Conservation (phyloP, 2,888 invertebrate species). For the Digitonthophagus gazella region DNA sequence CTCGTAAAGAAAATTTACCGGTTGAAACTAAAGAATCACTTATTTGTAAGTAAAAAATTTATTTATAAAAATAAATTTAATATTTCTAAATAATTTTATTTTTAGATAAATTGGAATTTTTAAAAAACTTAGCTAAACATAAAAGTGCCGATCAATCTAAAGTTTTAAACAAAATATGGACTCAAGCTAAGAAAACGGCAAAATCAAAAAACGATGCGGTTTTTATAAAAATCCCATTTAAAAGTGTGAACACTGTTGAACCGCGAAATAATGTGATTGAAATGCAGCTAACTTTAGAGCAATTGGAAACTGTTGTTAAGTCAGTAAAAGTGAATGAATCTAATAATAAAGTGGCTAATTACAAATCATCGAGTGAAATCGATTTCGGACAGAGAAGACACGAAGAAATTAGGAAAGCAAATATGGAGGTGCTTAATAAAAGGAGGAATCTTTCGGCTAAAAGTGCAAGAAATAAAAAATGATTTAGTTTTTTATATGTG, state of each 20-base stretch:
- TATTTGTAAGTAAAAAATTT: slow-evolving; percentile 22
- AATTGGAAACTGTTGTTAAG: slow-evolving; percentile 40
- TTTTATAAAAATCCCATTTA: slow-evolving; percentile 45
- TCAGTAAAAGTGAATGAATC: slow-evolving; percentile 17
- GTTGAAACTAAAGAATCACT: slow-evolving; percentile 26
- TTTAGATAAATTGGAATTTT: slow-evolving; percentile 44
- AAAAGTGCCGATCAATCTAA: slow-evolving; percentile 41
- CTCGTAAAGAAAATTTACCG: slow-evolving; percentile 14
- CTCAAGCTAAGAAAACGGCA: slow-evolving; percentile 44
- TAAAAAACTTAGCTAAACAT: slow-evolving; percentile 42
- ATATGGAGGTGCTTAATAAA: slow-evolving; percentile 21
- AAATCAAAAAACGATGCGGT: slow-evolving; percentile 45
- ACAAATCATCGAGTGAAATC: slow-evolving; percentile 25
- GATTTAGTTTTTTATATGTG: background rate
- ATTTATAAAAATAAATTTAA: background rate
- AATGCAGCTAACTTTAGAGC: slow-evolving; percentile 43
- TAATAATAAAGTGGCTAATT: background rate
- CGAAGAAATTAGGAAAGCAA: slow-evolving; percentile 24
- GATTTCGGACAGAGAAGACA: slow-evolving; percentile 24
- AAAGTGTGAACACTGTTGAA: slow-evolving; percentile 34
- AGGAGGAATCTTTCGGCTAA: slow-evolving; percentile 23
- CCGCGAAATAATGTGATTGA: slow-evolving; percentile 37
- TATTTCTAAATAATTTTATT: slow-evolving; percentile 19
- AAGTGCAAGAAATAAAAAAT: background rate
- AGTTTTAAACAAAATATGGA: slow-evolving; percentile 47